phyloP scores from a whole-genome alignment of 2,113 vertebrate genomes.

The Pelmatolapia mariae region DNA sequence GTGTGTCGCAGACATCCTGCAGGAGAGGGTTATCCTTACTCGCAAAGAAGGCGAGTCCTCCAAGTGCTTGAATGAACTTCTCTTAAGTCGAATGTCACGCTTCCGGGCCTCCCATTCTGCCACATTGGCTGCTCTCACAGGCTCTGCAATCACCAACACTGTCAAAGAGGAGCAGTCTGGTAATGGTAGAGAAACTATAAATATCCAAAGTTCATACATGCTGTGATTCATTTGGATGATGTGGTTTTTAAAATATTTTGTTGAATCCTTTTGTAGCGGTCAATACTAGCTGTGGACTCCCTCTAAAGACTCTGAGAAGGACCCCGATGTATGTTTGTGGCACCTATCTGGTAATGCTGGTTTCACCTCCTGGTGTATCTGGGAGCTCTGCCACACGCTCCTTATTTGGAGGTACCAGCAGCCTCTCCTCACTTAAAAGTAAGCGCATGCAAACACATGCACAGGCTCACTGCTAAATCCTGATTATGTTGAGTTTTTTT shows the following conservation, averaged over 20 bases:
- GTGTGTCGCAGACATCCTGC: slow-evolving; percentile 82
- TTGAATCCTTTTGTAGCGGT: slow-evolving; percentile 65
- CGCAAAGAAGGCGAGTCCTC: slow-evolving; percentile 97
- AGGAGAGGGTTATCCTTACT: slow-evolving; percentile 91
- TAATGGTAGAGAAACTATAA: slow-evolving; percentile 46
- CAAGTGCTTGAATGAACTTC: slow-evolving; percentile 98
- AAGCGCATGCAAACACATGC: slow-evolving; percentile 40
- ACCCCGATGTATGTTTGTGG: slow-evolving; percentile 96
- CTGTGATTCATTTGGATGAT: background rate
- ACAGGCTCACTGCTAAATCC: background rate
- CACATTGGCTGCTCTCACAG: slow-evolving; percentile 92
- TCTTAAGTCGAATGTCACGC: slow-evolving; percentile 92
- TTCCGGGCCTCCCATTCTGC: slow-evolving; percentile 95
- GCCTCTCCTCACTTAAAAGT: slow-evolving; percentile 96
- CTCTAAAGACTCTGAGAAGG: slow-evolving; percentile 89
- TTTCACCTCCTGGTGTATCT: slow-evolving; percentile 91
- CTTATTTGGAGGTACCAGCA: slow-evolving; percentile 91
- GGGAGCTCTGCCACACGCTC: slow-evolving; percentile 97
- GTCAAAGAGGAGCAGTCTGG: slow-evolving; percentile 97
- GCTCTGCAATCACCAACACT: slow-evolving; percentile 95
- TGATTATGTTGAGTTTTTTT: background rate
- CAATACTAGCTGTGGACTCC: slow-evolving; percentile 95
- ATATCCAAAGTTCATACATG: background rate
- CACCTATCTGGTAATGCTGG: slow-evolving; percentile 92
- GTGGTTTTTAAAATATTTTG: background rate